A percentile compares a stretch with the other conserved stretches of the same genome.
These are phyloP conservation scores for Hirudo medicinalis DNA, from an alignment of 1,140 invertebrate genomes.

Conservation along the genomic window DNA sequence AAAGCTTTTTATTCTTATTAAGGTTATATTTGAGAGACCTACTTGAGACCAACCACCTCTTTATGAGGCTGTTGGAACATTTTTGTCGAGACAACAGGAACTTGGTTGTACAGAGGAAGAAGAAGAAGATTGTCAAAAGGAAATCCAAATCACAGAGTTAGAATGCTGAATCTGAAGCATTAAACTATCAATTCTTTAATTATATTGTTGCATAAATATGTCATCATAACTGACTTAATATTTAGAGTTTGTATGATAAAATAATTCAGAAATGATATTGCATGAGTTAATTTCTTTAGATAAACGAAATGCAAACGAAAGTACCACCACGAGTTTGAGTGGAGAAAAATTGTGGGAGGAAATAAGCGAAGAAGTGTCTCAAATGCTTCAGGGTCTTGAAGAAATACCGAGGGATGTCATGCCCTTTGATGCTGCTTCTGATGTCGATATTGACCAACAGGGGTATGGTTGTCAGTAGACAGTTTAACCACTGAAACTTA, in stretches of 20 bases:
- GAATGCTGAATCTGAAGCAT: slow-evolving; percentile 3
- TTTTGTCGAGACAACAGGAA: slow-evolving; percentile 55
- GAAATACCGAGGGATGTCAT: slow-evolving; percentile 51
- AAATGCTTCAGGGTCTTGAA: slow-evolving; percentile 50
- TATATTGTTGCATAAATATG: too few relatives aligned
- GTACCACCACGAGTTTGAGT: slow-evolving; percentile 40
- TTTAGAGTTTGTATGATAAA: too few relatives aligned
- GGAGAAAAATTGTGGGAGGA: slow-evolving; percentile 54
- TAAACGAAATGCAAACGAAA: too few relatives aligned
- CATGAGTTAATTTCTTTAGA: too few relatives aligned
- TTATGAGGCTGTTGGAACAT: slow-evolving; percentile 76
- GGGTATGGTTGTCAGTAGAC: slow-evolving; percentile 49
- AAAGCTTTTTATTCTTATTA: slow-evolving; percentile 20
- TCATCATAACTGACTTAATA: too few relatives aligned
- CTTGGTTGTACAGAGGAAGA: slow-evolving; percentile 59
- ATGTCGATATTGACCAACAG: slow-evolving; percentile 69
- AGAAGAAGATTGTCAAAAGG: slow-evolving; percentile 42
- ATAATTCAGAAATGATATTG: too few relatives aligned
- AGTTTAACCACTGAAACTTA: too few relatives aligned
- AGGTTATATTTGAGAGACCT: slow-evolving; percentile 73
- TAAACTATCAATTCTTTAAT: not conserved
- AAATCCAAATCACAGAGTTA: slow-evolving; percentile 32
- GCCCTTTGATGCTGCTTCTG: slow-evolving; percentile 75
- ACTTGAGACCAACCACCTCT: slow-evolving; percentile 74
- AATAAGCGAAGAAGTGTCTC: slow-evolving; percentile 53